Conservation (phyloP, 2,113 vertebrate genomes). For the Brachyistius frenatus region DNA sequence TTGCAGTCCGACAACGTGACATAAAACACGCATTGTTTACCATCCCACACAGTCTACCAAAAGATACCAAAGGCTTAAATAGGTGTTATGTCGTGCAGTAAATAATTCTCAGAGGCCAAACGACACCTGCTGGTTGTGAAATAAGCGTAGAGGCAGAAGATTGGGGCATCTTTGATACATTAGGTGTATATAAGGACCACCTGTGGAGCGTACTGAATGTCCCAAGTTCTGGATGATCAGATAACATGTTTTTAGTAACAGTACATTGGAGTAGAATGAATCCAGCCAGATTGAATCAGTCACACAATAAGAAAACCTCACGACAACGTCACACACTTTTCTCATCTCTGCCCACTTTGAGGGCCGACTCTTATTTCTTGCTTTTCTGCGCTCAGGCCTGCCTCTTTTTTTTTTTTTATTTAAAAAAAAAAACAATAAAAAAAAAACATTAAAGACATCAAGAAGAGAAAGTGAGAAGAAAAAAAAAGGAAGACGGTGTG, state of each 20-base stretch:
- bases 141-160: neutral
- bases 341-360: conserved; percentile 30
- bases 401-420: neutral
- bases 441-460: conserved; percentile 9
- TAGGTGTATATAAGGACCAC: conserved; percentile 4
- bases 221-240: conserved; percentile 2
- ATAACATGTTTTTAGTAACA: conserved; percentile 20
- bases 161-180: conserved; percentile 10
- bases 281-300: conserved; percentile 50
- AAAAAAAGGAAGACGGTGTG: neutral
- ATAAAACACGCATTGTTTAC: too few species aligned
- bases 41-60: too few species aligned
- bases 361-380: neutral
- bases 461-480: conserved; percentile 26
- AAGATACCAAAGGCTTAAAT: too few species aligned
- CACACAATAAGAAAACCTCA: conserved; percentile 37
- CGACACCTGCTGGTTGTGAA: conserved; percentile 13
- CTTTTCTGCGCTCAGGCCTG: conserved; percentile 21
- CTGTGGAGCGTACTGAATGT: conserved; percentile 4
- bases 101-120: neutral
- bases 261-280: neutral
- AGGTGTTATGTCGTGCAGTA: conserved; percentile 1
- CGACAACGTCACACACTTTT: conserved; percentile 40
- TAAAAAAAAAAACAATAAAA: too few species aligned
- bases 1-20: too few species aligned